Conservation (phyloP, 1,140 invertebrate species). For the Tetramorium simillimum region DNA sequence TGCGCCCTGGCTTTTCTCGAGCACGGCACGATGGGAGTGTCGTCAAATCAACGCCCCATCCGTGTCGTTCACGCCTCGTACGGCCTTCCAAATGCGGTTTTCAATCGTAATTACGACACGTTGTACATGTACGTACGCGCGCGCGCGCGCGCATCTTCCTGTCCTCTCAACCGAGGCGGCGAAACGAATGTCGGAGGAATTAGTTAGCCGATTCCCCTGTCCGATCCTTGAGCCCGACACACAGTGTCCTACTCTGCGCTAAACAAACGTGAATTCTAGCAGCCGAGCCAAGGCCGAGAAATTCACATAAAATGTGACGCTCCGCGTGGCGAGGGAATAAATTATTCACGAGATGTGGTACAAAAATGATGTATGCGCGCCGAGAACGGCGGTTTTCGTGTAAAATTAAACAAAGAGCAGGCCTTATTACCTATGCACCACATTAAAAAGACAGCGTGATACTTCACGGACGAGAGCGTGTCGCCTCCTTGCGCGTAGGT, state of each 20-base stretch:
- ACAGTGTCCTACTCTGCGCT: background rate
- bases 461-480: background rate
- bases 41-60: constrained; percentile 81
- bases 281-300: constrained; percentile 23
- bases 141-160: background rate
- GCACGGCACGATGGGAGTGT: constrained; percentile 77
- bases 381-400: background rate
- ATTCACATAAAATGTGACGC: background rate
- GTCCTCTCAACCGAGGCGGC: background rate
- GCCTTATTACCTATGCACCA: constrained; percentile 21
- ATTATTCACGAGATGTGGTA: constrained; percentile 25
- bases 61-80: constrained; percentile 80
- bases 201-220: background rate
- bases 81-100: constrained; percentile 61
- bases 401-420: constrained; percentile 23
- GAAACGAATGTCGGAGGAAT: constrained; percentile 56
- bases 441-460: constrained; percentile 30
- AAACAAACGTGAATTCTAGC: constrained; percentile 22
- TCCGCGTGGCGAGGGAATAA: background rate
- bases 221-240: constrained; percentile 17
- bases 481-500: constrained; percentile 1
- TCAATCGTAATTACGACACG: constrained; percentile 69
- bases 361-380: background rate
- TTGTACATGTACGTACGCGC: constrained; percentile 13
- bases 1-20: constrained; percentile 71